Evolutionary conservation across 2,888 invertebrate genomes (phyloP).

Genomic region (Tenthredo notha): DNA sequence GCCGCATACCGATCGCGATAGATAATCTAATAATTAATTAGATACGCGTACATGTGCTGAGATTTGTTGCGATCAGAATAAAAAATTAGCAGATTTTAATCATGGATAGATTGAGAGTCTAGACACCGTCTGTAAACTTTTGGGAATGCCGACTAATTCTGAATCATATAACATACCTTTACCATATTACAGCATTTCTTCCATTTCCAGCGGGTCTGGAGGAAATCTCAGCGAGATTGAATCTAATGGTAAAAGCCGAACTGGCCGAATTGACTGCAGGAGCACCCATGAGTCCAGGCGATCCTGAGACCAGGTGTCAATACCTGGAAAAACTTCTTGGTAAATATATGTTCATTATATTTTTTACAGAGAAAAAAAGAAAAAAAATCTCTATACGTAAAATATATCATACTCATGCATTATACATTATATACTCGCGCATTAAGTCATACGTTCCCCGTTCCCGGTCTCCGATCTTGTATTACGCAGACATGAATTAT

Average conservation of each 20-base stretch:
- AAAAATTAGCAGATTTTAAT: conserved; percentile 58
- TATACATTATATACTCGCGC: not conserved
- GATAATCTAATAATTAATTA: conserved; percentile 5
- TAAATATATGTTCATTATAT: conserved; percentile 68
- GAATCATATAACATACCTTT: not conserved
- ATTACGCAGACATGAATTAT: conserved; percentile 12
- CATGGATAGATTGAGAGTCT: conserved; percentile 55
- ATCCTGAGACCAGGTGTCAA: conserved; percentile 80
- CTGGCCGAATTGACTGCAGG: conserved; percentile 78
- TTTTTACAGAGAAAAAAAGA: not conserved
- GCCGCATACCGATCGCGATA: conserved; percentile 10
- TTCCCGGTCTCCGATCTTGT: not conserved
- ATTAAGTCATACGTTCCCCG: not conserved
- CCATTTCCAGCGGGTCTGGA: conserved; percentile 83
- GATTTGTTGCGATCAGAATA: conserved; percentile 12
- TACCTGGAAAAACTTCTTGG: conserved; percentile 81
- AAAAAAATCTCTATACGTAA: not conserved
- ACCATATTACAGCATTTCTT: conserved; percentile 21
- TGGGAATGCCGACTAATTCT: not conserved
- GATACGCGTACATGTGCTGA: conserved; percentile 13
- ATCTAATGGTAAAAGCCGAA: conserved; percentile 82
- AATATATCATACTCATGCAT: not conserved
- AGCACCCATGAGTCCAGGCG: conserved; percentile 74
- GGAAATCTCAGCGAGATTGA: conserved; percentile 85
- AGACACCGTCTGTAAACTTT: not conserved